Evolutionary conservation across 2,797 vertebrate genomes (phyloP).

Genomic region (Myotis findleyi): DNA sequence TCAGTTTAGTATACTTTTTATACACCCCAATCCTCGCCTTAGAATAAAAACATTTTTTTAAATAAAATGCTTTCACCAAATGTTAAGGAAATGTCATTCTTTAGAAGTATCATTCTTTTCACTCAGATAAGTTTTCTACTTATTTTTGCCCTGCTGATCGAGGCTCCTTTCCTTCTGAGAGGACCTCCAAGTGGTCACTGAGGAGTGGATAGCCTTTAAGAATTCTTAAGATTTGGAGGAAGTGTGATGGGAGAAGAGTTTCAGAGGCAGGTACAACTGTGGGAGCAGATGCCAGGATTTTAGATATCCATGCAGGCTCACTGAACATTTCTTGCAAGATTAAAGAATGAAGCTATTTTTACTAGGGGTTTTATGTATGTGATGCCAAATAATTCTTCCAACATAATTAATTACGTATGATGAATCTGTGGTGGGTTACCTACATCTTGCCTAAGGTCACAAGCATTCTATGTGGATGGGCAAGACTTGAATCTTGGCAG

Average conservation of each 20-base stretch:
- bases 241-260: background rate
- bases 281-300: background rate
- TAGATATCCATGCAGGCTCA: background rate
- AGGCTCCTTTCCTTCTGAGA: background rate
- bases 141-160: background rate
- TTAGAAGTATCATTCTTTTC: background rate
- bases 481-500: background rate
- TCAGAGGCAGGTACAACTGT: background rate
- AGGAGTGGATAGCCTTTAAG: background rate
- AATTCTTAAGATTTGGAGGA: background rate
- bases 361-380: background rate
- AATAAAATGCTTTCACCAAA: background rate
- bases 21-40: background rate
- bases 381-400: background rate
- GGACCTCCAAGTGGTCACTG: background rate
- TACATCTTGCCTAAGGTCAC: background rate
- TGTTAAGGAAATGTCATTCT: background rate
- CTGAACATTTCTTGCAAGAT: background rate
- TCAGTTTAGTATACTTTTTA: background rate
- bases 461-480: background rate
- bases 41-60: background rate
- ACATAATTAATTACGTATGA: background rate
- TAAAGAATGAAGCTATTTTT: background rate
- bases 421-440: background rate
- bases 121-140: background rate